These are phyloP conservation scores for Rhamphomyia laevipes DNA, from an alignment of 2,888 invertebrate genomes.

Conservation along the genomic window DNA sequence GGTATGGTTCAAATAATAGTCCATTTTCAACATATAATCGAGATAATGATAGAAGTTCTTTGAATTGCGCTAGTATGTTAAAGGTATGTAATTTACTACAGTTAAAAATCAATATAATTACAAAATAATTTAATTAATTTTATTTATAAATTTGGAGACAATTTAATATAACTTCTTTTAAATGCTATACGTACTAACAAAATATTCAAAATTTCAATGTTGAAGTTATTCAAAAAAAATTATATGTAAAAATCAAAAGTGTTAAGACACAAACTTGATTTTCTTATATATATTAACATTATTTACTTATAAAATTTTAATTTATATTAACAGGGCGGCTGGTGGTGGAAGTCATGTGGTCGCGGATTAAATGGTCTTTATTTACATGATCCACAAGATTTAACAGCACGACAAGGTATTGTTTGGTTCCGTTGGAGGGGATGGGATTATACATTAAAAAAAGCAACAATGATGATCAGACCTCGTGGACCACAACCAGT, in stretches of 20 bases:
- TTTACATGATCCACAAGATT: constrained; percentile 78
- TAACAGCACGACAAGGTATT: constrained; percentile 82
- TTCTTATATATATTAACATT: too few species aligned
- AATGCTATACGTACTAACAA: not conserved
- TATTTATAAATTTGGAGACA: not conserved
- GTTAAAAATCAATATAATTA: not conserved
- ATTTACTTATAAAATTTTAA: too few species aligned
- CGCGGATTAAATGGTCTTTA: constrained; percentile 82
- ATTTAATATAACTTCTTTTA: not conserved
- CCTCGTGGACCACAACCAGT: constrained; percentile 41
- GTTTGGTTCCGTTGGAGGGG: constrained; percentile 95
- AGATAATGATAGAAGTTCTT: constrained; percentile 80
- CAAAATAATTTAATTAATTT: not conserved
- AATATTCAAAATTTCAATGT: not conserved
- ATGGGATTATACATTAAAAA: constrained; percentile 86
- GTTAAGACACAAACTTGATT: too few species aligned
- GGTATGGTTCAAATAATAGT: constrained; percentile 89
- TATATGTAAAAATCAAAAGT: too few species aligned
- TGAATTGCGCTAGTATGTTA: constrained; percentile 87
- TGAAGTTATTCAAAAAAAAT: too few species aligned
- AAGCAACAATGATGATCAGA: constrained; percentile 85
- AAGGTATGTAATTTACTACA: constrained; percentile 39
- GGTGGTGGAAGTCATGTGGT: constrained; percentile 94
- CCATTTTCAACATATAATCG: constrained; percentile 89
- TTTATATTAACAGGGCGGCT: constrained; percentile 52